Evolutionary conservation across 2,797 vertebrate genomes (phyloP), one percentile per base, ranked within the genome.

Genomic region (Clarias laeviceps): DNA sequence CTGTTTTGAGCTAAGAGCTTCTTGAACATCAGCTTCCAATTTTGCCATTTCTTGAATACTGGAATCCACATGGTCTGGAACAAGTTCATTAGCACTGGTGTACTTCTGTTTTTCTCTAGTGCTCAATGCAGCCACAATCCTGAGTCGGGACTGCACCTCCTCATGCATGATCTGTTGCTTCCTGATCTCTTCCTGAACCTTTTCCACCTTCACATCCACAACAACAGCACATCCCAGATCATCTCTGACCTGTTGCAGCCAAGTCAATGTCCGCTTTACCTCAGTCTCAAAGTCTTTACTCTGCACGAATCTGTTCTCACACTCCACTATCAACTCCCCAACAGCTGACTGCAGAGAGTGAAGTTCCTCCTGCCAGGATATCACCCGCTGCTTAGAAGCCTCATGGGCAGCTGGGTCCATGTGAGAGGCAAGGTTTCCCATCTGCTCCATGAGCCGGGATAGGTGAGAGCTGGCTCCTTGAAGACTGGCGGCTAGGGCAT

Each of bases 121-220:
- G 80, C 97, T 97, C n/a, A 99, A 91, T 0, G 98, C 98, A 4
- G 95, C 96, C 93, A 99, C 96, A 74, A 99, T 98, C 86, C 98
- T 96, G 86, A 99, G 93, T 84, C 96, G 96, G 1, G 98, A 99
- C 89, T 97, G 97, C 0, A 99, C 97, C 92, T 99, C 98, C 78
- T 99, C 98, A 90, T 99, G 98, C 87, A 98, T 96, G 88, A 99
- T 98, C 82, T 99, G 98, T 91, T 96, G 96, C 91, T 97, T 99
- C 66, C 98, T 89, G 89, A 99, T 97, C 93, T 99, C 98, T 91
- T 99, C 98, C 90, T 99, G 97, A 84, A 99, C 96, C 88, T 93
- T 97, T 91, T 96, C 97, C 74, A 98, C 94, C 89, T 95, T 95
- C 62, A 97, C 95, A 17, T 98, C 97, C 89, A 97, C 95, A 24